Conservation (phyloP, 2,888 invertebrate genomes). For the Micoletzkya japonica region DNA sequence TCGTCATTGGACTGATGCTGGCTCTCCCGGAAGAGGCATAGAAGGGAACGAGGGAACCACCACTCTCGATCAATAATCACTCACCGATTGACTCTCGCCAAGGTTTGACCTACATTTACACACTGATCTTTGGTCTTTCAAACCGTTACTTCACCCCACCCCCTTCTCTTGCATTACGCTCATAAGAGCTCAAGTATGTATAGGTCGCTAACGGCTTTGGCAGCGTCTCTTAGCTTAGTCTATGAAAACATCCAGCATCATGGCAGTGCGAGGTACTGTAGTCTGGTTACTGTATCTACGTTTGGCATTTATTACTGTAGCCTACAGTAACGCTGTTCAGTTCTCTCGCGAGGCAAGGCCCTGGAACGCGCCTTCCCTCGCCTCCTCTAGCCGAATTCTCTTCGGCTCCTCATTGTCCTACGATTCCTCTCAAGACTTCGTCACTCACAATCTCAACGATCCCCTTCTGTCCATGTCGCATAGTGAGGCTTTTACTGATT, state of each 20-base stretch:
- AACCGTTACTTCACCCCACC: too few relatives aligned
- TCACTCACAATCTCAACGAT: constrained; percentile 8
- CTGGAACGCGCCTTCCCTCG: constrained; percentile 7
- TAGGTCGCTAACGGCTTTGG: too few relatives aligned
- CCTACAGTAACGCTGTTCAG: background rate
- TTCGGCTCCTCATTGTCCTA: constrained; percentile 47
- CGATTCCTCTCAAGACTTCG: constrained; percentile 30
- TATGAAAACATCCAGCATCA: too few relatives aligned
- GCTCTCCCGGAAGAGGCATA: constrained; percentile 49
- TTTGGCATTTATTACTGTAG: background rate
- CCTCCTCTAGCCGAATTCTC: constrained; percentile 44
- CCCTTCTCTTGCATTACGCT: too few relatives aligned
- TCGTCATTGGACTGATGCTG: constrained; percentile 53
- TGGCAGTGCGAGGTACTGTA: constrained; percentile 27
- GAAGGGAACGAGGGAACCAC: background rate
- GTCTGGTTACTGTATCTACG: background rate
- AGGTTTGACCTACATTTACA: background rate
- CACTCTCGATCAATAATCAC: background rate
- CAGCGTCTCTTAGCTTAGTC: too few relatives aligned
- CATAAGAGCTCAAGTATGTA: too few relatives aligned
- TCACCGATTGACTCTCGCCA: background rate
- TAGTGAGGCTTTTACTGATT: background rate
- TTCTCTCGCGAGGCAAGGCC: constrained; percentile 18
- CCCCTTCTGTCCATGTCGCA: constrained; percentile 15
- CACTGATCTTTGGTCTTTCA: background rate